Evolutionary conservation across 2,113 vertebrate species (phyloP).

Genomic region (Leucosticte australis): DNA sequence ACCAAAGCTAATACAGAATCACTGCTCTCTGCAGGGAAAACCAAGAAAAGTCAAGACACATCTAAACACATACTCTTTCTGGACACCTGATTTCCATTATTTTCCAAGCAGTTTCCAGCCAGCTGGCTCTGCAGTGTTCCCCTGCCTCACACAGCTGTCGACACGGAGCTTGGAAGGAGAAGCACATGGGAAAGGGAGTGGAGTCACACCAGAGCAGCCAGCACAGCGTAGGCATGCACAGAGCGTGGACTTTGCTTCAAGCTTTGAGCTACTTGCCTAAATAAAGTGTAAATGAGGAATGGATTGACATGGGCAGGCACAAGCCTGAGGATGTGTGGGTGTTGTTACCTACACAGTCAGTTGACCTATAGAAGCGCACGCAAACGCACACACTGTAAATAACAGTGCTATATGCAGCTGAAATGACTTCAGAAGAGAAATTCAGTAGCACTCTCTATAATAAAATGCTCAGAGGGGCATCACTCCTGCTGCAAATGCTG

Average conservation of each 20-base stretch:
- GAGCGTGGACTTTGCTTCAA: not conserved
- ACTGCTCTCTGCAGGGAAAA: not conserved
- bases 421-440: not conserved
- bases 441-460: not conserved
- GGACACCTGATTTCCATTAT: conserved; percentile 30
- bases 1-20: not conserved
- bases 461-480: not conserved
- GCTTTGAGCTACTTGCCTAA: not conserved
- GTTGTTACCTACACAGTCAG: not conserved
- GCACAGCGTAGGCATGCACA: not conserved
- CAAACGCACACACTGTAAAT: not conserved
- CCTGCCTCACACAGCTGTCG: not conserved
- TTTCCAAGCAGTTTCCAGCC: not conserved
- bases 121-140: not conserved
- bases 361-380: not conserved
- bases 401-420: not conserved
- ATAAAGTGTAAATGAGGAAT: not conserved
- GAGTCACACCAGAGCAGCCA: not conserved
- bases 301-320: not conserved
- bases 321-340: not conserved
- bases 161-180: not conserved
- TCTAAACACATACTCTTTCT: not conserved
- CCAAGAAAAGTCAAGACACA: not conserved
- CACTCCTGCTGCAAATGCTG: not conserved
- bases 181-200: not conserved